Conservation (phyloP, 2,888 invertebrate genomes). For the Gryllus longicercus region DNA sequence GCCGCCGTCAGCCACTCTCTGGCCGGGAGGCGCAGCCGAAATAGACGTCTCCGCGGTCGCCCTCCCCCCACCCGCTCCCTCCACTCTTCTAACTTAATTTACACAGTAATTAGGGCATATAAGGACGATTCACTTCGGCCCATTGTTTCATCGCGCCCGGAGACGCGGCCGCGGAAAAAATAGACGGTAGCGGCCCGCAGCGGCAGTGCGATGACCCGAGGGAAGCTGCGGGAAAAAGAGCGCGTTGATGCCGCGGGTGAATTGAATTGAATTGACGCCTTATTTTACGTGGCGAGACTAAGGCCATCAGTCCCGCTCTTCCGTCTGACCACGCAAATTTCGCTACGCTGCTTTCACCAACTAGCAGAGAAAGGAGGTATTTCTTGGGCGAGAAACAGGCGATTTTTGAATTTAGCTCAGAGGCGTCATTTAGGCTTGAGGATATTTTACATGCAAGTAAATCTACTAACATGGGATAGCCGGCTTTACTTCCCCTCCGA, state of each 20-base stretch:
- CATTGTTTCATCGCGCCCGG: not conserved
- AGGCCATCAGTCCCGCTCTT: no score
- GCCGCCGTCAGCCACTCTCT: not conserved
- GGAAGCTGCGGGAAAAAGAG: not conserved
- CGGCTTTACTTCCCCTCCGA: no score
- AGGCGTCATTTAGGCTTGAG: no score
- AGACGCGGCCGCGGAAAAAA: not conserved
- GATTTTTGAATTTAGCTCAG: no score
- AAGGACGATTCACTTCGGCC: not conserved
- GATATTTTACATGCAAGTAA: no score
- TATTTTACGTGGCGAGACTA: no score
- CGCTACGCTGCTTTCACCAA: no score
- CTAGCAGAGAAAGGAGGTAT: no score
- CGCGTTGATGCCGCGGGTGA: not conserved
- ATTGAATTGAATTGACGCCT: no score
- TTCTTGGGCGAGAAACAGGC: no score
- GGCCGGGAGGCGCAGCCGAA: not conserved
- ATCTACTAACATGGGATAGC: no score
- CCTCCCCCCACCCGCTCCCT: not conserved
- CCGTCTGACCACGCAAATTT: no score
- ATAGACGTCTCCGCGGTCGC: not conserved
- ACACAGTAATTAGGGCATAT: constrained; percentile 17
- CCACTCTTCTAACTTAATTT: constrained; percentile 2
- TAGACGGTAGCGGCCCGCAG: not conserved
- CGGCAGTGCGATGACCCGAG: not conserved